These are phyloP conservation scores for Spinus olivaceus DNA, from an alignment of 2,797 vertebrate species.

Conservation along the genomic window DNA sequence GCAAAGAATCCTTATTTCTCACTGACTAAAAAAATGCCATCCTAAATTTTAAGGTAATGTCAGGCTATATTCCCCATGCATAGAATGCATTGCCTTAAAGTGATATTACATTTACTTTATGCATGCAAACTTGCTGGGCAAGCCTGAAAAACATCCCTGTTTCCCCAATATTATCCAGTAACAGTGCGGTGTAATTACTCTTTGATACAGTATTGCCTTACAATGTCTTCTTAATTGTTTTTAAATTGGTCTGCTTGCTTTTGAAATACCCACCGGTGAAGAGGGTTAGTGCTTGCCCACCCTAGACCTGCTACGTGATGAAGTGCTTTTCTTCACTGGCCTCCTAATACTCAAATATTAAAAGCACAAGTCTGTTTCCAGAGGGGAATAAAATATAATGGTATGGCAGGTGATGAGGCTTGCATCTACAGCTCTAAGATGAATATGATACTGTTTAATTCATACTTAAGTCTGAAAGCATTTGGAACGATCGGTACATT, in stretches of 20 bases:
- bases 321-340: background rate
- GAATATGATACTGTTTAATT: constrained; percentile 52
- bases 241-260: constrained; percentile 23
- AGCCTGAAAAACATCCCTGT: background rate
- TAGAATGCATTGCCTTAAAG: background rate
- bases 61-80: background rate
- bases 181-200: background rate
- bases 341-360: background rate
- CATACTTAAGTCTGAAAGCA: constrained; percentile 52
- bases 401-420: background rate
- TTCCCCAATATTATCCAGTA: background rate
- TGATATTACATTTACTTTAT: background rate
- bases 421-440: constrained; percentile 49
- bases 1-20: background rate
- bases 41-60: background rate
- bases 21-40: background rate
- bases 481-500: constrained; percentile 48
- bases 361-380: constrained; percentile 13
- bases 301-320: background rate
- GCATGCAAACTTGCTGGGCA: background rate
- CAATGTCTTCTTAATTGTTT: background rate
- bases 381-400: background rate
- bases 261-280: background rate
- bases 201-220: background rate
- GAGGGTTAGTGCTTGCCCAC: background rate